Evolutionary conservation across 2,113 vertebrate genomes (phyloP), one percentile per base, ranked within the genome.

Genomic region (Grus americana): DNA sequence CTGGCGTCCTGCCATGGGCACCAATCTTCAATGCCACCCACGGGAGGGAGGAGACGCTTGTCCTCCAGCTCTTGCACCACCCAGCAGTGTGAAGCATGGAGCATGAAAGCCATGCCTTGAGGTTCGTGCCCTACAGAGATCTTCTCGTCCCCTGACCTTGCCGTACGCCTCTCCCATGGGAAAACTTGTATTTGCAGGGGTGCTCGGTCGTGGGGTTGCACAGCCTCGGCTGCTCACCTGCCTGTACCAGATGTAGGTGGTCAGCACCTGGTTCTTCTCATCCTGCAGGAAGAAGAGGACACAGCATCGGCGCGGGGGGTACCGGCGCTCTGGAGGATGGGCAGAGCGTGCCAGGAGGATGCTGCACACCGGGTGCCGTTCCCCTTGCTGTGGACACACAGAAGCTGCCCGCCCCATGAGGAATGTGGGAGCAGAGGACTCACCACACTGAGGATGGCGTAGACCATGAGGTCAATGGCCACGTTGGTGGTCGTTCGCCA

Each of bases 251-350:
- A 99, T 98, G 34, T 99, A 99, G 5, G 99, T 99, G 67, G 99
- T 99, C 94, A 99, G 96, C 38, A 99, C 99, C 93, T 99, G 99
- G 93, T 99, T 99, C 98, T 99, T 99, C 96, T 99, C 99, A 84
- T 99, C 99, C 99, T 99, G 97, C 34, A 30, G 82, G 91, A 89
- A 78, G 44, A 92, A 46, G 50, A 79, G 21, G 42, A 38, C 5
- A 6, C 0, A 0, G 29, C 17, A 57, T 62, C 8, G 11, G 50
- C 24, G 2, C 1, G 0, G 30, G 6, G 7, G 8, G 6, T 18
- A 8, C 1, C 10, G 46, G 26, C 20, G 3, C n/a, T 17, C 29
- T 0, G 1, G 76, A 36, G 16, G 42, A 5, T 0, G 30, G 17
- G 42, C 67, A 50, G 46, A 50, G 18, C 5, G 0, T 2, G 14